Evolutionary conservation across 2,888 invertebrate genomes (phyloP).

Genomic region (Cantharis flavilabris): DNA sequence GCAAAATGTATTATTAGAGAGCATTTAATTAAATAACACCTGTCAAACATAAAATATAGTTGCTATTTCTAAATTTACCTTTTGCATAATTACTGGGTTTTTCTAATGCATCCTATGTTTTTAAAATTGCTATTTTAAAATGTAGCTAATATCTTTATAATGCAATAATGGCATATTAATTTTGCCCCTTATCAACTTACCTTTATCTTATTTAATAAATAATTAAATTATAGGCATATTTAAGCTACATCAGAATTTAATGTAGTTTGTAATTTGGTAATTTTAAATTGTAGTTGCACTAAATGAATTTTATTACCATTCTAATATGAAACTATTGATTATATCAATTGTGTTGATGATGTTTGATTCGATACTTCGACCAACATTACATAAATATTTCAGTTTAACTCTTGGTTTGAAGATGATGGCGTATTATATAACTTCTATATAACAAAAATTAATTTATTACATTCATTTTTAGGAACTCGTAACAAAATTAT

Average conservation of each 20-base stretch:
- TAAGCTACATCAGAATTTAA: too few relatives aligned
- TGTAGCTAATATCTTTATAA: background rate
- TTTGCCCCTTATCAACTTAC: background rate
- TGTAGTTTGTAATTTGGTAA: too few relatives aligned
- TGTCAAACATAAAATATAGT: background rate
- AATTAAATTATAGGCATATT: background rate
- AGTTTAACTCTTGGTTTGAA: too few relatives aligned
- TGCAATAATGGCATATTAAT: background rate
- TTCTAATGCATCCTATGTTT: background rate
- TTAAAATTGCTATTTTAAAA: background rate
- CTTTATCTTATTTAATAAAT: background rate
- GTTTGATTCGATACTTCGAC: too few relatives aligned
- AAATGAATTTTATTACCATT: too few relatives aligned
- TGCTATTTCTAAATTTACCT: background rate
- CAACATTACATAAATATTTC: too few relatives aligned
- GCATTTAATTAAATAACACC: background rate
- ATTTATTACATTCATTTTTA: background rate
- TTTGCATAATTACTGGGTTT: background rate
- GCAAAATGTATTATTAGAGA: conserved; percentile 15
- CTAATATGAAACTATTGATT: too few relatives aligned
- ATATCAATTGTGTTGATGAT: too few relatives aligned
- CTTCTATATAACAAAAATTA: too few relatives aligned
- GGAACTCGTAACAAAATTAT: background rate
- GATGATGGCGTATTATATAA: too few relatives aligned
- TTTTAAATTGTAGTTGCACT: too few relatives aligned